A percentile compares a stretch with the other conserved stretches of the same genome.
phyloP scores from a whole-genome alignment of 2,797 vertebrate species.

The Cygnus olor region DNA sequence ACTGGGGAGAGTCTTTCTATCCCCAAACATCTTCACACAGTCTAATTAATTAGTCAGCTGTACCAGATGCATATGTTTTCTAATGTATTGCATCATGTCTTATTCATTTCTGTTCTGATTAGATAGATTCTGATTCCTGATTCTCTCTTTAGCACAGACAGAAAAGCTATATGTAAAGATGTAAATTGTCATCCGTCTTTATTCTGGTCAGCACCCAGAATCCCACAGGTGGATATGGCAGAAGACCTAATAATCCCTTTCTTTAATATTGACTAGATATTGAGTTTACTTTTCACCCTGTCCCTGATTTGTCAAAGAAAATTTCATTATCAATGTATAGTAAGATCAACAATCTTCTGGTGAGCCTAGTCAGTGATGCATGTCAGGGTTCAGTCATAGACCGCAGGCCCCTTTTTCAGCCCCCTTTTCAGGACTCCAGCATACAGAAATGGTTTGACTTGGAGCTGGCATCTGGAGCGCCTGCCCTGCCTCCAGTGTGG shows the following conservation, averaged over 20 bases:
- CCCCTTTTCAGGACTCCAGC: constrained; percentile 20
- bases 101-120: background rate
- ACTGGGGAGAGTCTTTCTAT: background rate
- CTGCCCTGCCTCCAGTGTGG: background rate
- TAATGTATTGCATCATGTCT: background rate
- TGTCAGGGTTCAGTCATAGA: background rate
- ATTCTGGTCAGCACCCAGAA: constrained; percentile 39
- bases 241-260: constrained; percentile 66
- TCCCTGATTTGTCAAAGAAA: background rate
- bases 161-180: constrained; percentile 25
- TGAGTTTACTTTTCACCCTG: constrained; percentile 16
- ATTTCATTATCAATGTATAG: background rate
- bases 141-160: constrained; percentile 35
- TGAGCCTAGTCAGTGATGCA: background rate
- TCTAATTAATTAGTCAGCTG: background rate
- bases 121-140: background rate
- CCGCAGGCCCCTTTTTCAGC: background rate
- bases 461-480: background rate
- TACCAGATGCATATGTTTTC: background rate
- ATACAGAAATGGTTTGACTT: constrained; percentile 11
- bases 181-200: constrained; percentile 58
- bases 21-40: background rate
- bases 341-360: background rate
- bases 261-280: constrained; percentile 31
- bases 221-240: constrained; percentile 43